Evolutionary conservation across 2,113 vertebrate species (phyloP).

Genomic region (Prunella himalayana): DNA sequence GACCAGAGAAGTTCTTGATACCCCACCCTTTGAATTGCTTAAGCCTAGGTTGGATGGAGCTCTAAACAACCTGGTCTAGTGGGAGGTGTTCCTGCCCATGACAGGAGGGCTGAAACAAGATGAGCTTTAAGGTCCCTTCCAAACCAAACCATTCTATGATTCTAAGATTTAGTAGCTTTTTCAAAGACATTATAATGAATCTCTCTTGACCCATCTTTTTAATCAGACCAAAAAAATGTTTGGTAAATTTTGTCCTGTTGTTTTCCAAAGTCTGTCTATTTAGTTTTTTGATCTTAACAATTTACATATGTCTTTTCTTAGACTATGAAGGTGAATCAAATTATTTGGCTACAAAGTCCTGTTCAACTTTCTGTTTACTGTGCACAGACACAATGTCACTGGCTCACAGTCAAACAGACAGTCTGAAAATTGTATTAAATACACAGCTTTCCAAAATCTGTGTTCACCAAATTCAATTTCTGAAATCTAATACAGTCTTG

Average conservation of each 20-base stretch:
- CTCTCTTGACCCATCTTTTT: neutral
- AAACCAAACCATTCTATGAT: neutral
- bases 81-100: neutral
- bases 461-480: conserved; percentile 32
- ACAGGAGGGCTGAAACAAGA: neutral
- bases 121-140: neutral
- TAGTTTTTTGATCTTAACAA: neutral
- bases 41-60: neutral
- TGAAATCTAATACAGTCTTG: conserved; percentile 11
- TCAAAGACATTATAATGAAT: neutral
- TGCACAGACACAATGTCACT: neutral
- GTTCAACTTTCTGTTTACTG: neutral
- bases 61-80: neutral
- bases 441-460: conserved; percentile 23
- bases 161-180: neutral
- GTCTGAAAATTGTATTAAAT: conserved; percentile 40
- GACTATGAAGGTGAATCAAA: neutral
- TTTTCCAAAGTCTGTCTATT: neutral
- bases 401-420: conserved; percentile 9
- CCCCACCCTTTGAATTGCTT: neutral
- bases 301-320: neutral
- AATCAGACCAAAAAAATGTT: neutral
- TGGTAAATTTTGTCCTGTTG: neutral
- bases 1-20: neutral
- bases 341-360: neutral